These are phyloP conservation scores for Pogonomyrmex californicus DNA, from an alignment of 1,140 invertebrate species.

Conservation along the genomic window DNA sequence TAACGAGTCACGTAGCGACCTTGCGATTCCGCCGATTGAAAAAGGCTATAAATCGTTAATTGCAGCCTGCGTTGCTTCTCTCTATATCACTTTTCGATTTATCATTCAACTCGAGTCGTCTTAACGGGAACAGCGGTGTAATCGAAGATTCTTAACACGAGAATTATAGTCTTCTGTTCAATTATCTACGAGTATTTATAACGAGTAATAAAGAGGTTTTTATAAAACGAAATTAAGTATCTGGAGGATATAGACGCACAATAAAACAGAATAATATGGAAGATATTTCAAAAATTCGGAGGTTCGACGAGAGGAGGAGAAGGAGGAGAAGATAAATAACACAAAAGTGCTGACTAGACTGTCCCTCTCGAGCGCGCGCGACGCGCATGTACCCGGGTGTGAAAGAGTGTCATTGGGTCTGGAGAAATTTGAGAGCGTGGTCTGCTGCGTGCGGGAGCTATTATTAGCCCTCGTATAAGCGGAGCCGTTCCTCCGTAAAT, in stretches of 20 bases:
- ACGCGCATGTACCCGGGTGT: slow-evolving; percentile 5
- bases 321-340: background rate
- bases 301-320: background rate
- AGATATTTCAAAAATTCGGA: background rate
- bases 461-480: slow-evolving; percentile 75
- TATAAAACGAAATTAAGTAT: background rate
- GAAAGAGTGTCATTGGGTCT: slow-evolving; percentile 60
- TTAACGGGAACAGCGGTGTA: background rate
- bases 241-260: background rate
- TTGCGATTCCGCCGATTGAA: slow-evolving; percentile 6
- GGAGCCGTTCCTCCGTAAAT: slow-evolving; percentile 74
- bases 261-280: background rate
- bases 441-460: slow-evolving; percentile 55
- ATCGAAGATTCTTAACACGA: background rate
- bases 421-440: slow-evolving; percentile 72
- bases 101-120: background rate
- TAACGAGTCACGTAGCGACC: background rate
- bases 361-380: background rate
- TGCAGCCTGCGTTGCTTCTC: background rate
- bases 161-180: background rate
- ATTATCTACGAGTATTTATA: background rate
- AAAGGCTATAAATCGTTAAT: slow-evolving; percentile 30
- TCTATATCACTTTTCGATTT: slow-evolving; percentile 28
- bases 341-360: slow-evolving; percentile 28
- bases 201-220: background rate